phyloP scores from a whole-genome alignment of 2,888 invertebrate genomes.

The Euplagia quadripunctaria region DNA sequence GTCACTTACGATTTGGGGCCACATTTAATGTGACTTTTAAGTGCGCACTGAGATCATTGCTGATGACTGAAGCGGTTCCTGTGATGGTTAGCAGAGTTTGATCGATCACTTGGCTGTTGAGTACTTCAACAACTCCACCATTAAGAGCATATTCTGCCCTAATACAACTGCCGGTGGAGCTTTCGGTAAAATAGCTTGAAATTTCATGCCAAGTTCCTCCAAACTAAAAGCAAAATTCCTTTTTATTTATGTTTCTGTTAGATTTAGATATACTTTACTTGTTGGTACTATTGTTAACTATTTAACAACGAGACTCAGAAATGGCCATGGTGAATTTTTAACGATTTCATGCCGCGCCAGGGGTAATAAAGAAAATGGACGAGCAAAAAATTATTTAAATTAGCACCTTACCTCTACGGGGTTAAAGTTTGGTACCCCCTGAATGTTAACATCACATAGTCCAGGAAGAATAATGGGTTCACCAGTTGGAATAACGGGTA shows the following conservation, averaged over 20 bases:
- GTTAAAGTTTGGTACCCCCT: conserved; percentile 66
- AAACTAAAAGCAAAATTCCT: conserved; percentile 62
- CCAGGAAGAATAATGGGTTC: conserved; percentile 70
- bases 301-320: no score
- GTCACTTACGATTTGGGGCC: conserved; percentile 56
- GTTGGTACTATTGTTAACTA: no score
- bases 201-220: conserved; percentile 75
- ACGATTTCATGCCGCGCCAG: no score
- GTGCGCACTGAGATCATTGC: conserved; percentile 64
- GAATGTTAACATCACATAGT: conserved; percentile 69
- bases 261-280: no score
- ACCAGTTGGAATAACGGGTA: conserved; percentile 67
- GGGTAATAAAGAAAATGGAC: background rate
- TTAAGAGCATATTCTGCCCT: conserved; percentile 66
- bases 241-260: background rate
- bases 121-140: conserved; percentile 59
- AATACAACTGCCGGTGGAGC: conserved; percentile 63
- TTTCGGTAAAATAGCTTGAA: conserved; percentile 68
- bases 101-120: conserved; percentile 75
- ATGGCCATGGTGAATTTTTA: no score
- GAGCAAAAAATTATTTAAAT: background rate
- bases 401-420: conserved; percentile 60
- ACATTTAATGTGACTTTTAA: conserved; percentile 70
- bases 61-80: conserved; percentile 67
- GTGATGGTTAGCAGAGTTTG: conserved; percentile 63